Conservation (phyloP, 2,113 vertebrate genomes). For the Terrapene triunguis region DNA sequence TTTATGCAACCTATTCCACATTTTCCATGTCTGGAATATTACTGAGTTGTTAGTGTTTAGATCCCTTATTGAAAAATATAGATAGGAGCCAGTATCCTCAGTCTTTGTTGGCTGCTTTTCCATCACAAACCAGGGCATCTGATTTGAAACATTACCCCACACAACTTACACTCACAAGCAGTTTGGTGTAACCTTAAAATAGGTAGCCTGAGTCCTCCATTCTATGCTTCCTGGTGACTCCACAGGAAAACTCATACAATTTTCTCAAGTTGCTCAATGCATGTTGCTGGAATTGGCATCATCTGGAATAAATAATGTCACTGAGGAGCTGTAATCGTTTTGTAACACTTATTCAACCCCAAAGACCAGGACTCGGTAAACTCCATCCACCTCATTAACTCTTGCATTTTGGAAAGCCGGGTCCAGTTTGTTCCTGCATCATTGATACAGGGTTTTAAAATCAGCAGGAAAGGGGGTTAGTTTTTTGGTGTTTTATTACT, state of each 20-base stretch:
- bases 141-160: not conserved
- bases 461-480: not conserved
- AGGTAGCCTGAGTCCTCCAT: not conserved
- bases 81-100: not conserved
- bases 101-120: not conserved
- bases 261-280: not conserved
- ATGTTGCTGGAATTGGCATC: not conserved
- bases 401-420: not conserved
- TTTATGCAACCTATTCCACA: not conserved
- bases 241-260: not conserved
- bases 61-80: not conserved
- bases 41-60: not conserved
- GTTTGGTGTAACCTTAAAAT: not conserved
- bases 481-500: not conserved
- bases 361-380: conserved; percentile 6
- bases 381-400: conserved; percentile 9
- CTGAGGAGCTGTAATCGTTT: not conserved
- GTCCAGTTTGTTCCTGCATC: not conserved
- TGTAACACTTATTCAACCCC: not conserved
- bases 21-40: not conserved
- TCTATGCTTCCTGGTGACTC: not conserved
- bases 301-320: conserved; percentile 27
- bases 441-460: fast-evolving
- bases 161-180: not conserved
- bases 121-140: not conserved